Conservation (phyloP, 1,140 invertebrate genomes). For the Orussus abietinus region DNA sequence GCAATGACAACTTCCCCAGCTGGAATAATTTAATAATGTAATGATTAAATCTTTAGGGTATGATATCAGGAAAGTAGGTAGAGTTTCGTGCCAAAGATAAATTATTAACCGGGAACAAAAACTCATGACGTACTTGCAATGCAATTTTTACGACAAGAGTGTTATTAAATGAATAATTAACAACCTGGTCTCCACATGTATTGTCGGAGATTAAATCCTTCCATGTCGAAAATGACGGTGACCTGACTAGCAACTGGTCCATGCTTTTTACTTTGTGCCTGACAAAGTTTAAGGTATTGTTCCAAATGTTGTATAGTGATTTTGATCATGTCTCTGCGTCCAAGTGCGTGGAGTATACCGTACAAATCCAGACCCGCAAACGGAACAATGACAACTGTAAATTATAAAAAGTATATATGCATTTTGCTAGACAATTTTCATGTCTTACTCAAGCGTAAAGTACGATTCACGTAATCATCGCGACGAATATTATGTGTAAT, state of each 20-base stretch:
- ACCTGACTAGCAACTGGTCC: conserved; percentile 63
- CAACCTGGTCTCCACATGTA: conserved; percentile 85
- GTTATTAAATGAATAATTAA: no score
- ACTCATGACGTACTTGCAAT: no score
- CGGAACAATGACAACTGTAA: conserved; percentile 65
- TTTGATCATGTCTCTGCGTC: conserved; percentile 69
- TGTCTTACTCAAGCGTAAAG: no score
- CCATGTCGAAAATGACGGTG: conserved; percentile 80
- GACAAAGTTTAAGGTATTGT: conserved; percentile 57
- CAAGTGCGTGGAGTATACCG: conserved; percentile 74
- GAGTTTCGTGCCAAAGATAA: no score
- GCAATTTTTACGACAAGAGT: no score
- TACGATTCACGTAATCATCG: no score
- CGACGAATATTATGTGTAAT: no score
- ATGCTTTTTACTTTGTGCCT: conserved; percentile 58
- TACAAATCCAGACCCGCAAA: conserved; percentile 72
- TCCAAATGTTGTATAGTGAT: conserved; percentile 64
- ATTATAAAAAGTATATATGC: conserved; percentile 11
- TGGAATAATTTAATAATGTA: no score
- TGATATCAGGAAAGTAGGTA: conserved; percentile 1
- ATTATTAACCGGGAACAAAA: no score
- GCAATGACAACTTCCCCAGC: conserved; percentile 80
- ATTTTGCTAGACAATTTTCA: conserved; percentile 9
- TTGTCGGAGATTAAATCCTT: conserved; percentile 75
- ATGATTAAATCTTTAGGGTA: no score